phyloP scores from a whole-genome alignment of 1,140 invertebrate genomes.

The Lordiphosa clarofinis region DNA sequence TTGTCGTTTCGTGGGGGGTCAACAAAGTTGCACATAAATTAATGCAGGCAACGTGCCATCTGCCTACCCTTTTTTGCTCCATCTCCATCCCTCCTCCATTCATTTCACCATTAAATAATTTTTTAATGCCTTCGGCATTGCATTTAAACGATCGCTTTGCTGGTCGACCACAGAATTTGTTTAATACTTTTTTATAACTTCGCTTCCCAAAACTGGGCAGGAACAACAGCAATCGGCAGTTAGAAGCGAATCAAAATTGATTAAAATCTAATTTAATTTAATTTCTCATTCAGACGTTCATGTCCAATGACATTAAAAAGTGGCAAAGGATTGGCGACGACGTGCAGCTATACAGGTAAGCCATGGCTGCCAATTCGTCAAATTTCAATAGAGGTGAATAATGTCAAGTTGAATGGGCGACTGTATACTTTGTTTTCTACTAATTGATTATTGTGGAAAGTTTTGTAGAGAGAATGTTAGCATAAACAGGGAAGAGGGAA shows the following conservation, averaged over 20 bases:
- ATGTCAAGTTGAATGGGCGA: slow-evolving; percentile 1
- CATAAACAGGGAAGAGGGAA: no score
- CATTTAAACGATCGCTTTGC: slow-evolving; percentile 57
- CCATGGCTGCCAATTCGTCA: slow-evolving; percentile 17
- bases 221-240: slow-evolving; percentile 21
- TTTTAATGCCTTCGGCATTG: slow-evolving; percentile 54
- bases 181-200: slow-evolving; percentile 21
- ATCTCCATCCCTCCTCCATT: background rate
- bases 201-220: slow-evolving; percentile 22
- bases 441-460: no score
- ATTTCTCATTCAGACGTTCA: slow-evolving; percentile 10
- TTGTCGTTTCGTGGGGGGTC: slow-evolving; percentile 6
- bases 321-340: slow-evolving; percentile 48
- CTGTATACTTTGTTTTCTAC: no score
- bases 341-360: slow-evolving; percentile 66
- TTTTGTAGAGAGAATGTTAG: no score
- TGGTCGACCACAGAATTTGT: slow-evolving; percentile 13
- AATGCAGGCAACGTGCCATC: slow-evolving; percentile 53
- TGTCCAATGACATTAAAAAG: slow-evolving; percentile 25
- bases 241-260: slow-evolving; percentile 35
- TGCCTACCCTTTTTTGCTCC: background rate
- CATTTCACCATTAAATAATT: slow-evolving; percentile 49
- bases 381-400: no score
- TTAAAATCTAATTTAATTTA: slow-evolving; percentile 33
- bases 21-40: slow-evolving; percentile 56